These are phyloP conservation scores for Hypselothyrea guttata DNA, from an alignment of 2,888 invertebrate species.

Conservation along the genomic window DNA sequence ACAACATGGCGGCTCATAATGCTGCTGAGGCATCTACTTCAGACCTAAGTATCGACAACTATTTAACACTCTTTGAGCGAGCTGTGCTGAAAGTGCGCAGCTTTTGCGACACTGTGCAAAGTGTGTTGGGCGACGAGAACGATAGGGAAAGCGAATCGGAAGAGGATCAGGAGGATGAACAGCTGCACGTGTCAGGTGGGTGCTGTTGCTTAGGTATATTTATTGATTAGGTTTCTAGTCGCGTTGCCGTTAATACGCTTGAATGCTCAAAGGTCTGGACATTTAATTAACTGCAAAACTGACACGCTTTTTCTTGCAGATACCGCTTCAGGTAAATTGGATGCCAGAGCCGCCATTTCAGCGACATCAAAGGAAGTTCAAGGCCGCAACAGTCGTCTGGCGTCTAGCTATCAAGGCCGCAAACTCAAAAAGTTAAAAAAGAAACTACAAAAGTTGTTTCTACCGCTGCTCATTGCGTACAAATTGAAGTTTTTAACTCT, in stretches of 20 bases:
- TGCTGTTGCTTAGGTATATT: not conserved
- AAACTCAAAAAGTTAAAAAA: slow-evolving; percentile 83
- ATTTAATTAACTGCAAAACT: slow-evolving; percentile 58
- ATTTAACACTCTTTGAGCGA: slow-evolving; percentile 56
- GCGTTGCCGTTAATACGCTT: slow-evolving; percentile 26
- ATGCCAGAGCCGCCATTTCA: slow-evolving; percentile 13
- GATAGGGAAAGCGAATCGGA: not conserved
- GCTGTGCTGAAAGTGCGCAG: slow-evolving; percentile 60
- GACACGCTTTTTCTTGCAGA: slow-evolving; percentile 29
- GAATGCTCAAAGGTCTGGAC: slow-evolving; percentile 42
- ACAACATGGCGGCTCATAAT: slow-evolving; percentile 26
- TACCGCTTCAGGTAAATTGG: slow-evolving; percentile 35
- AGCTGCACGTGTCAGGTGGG: slow-evolving; percentile 21
- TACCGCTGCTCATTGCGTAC: slow-evolving; percentile 91
- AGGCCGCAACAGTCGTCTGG: slow-evolving; percentile 54
- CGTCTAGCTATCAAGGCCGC: slow-evolving; percentile 50
- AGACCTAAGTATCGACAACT: slow-evolving; percentile 36
- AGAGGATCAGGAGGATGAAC: slow-evolving; percentile 1
- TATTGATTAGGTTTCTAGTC: slow-evolving; percentile 18
- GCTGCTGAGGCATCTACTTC: slow-evolving; percentile 24
- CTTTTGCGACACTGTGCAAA: slow-evolving; percentile 66
- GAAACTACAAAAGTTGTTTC: slow-evolving; percentile 87
- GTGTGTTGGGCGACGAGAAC: slow-evolving; percentile 54
- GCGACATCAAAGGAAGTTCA: slow-evolving; percentile 63
- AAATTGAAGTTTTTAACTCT: slow-evolving; percentile 91